Percentiles rank a stretch among this genome's conserved stretches.
These are phyloP conservation scores for Anarsia innoxiella DNA, from an alignment of 2,888 invertebrate species.

Conservation along the genomic window DNA sequence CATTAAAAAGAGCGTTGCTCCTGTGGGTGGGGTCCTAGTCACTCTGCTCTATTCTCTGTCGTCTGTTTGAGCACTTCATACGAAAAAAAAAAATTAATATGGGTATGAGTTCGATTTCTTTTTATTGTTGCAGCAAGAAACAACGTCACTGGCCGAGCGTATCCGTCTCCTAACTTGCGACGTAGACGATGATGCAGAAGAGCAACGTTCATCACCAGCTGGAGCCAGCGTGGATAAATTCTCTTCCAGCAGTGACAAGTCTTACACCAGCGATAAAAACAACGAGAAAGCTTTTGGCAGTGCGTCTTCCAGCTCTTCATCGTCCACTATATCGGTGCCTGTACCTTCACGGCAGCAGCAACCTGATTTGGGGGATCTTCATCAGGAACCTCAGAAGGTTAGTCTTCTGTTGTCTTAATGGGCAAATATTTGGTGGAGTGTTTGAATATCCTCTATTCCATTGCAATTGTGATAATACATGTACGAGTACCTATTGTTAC, in stretches of 20 bases:
- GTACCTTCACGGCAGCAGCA: conserved; percentile 48
- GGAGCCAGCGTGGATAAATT: conserved; percentile 79
- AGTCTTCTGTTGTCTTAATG: neutral
- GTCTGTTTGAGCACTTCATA: no score
- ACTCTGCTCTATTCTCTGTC: no score
- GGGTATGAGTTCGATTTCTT: no score
- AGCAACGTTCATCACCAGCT: conserved; percentile 74
- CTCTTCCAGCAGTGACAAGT: conserved; percentile 68
- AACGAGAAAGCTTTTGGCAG: conserved; percentile 73
- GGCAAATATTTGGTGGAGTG: no score
- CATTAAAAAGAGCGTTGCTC: no score
- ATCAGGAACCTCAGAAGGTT: conserved; percentile 59
- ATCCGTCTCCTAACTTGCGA: conserved; percentile 91
- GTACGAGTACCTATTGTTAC: no score
- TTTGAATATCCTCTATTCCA: no score
- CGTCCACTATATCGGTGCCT: conserved; percentile 52
- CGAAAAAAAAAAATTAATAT: no score
- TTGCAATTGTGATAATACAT: no score
- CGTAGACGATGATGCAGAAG: conserved; percentile 80
- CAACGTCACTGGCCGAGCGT: conserved; percentile 88
- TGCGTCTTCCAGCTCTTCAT: conserved; percentile 64
- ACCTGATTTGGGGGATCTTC: conserved; percentile 59
- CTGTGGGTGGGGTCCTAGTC: no score
- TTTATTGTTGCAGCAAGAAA: conserved; percentile 59
- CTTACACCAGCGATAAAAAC: conserved; percentile 73